Base-by-base conservation (phyloP, 2,113 vertebrate genomes). In the Rhinogobius similis region DNA sequence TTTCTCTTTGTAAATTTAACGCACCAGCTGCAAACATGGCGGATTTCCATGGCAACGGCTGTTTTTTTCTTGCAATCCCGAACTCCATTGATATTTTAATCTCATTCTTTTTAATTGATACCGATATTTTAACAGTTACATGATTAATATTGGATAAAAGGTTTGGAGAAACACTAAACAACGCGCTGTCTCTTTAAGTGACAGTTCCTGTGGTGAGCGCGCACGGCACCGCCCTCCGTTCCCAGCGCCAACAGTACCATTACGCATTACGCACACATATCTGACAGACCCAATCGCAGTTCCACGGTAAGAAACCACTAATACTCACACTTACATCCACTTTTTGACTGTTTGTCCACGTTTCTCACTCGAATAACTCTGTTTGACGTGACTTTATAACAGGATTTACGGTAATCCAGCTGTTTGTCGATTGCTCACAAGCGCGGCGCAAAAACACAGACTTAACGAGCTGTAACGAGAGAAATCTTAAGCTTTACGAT, bases 201-300 rank as follows among this genome's bases (percentile, higher is more conserved):
- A n/a, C n/a, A n/a, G n/a, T n/a, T n/a, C n/a, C n/a, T n/a, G n/a
- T n/a, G n/a, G n/a, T 72, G 32, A 78, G 46, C 65, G 59, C 62
- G 23, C 69, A 41, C 1, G 68, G 14, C 73, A 26, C 65, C 81
- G 81, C 84, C 84, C 81, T 74, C 7, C 3, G 26, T 2, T 5
- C 26, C 1, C 6, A 4, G 29, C 27, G 23, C 26, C 11, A 62
- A 24, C 56, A 16, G 29, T 29, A 38, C 58, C n/a, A 21, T n/a
- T n/a, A 38, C 24, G 32, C 14, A 29, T 16, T 18, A 10, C 58
- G 7, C 58, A 20, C 27, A 3, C 29, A 36, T 12, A 32, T 20
- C 56, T 38, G 29, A 36, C 58, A 61, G 29, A 36, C 12, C 29
- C 18, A 38, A n/a, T 20, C 5, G 29, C 58, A n/a, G 58, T 6